These are phyloP conservation scores for Luffia ferchaultella DNA, from an alignment of 2,888 invertebrate genomes.

Conservation along the genomic window DNA sequence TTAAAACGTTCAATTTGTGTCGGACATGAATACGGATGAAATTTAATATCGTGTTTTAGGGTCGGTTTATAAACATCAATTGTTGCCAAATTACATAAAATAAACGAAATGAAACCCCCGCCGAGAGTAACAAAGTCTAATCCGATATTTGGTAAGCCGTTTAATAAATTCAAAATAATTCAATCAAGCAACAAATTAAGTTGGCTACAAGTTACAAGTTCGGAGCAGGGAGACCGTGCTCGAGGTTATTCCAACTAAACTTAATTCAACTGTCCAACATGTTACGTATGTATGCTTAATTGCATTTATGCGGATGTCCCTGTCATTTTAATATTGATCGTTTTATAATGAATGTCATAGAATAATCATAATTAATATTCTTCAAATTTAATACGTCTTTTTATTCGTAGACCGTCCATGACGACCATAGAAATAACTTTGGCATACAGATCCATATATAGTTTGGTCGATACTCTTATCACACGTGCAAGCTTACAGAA, in stretches of 20 bases:
- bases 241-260: neutral
- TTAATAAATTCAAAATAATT: neutral
- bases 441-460: too few species aligned
- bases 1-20: neutral
- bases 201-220: neutral
- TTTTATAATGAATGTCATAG: neutral
- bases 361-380: neutral
- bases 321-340: neutral
- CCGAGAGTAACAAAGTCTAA: neutral
- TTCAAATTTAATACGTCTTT: neutral
- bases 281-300: neutral
- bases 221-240: neutral
- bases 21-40: neutral
- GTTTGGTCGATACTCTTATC: too few species aligned
- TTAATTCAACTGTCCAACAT: neutral
- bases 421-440: too few species aligned
- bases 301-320: neutral
- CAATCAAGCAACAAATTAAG: neutral
- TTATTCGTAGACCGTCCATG: too few species aligned
- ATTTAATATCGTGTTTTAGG: neutral
- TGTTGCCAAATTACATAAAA: neutral
- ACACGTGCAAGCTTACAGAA: too few species aligned
- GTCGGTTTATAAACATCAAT: neutral
- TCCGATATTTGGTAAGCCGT: neutral
- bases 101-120: neutral